Evolutionary conservation across 2,888 invertebrate species (phyloP), one percentile per base, ranked within the genome.

Genomic region (Drosophila prostipennis): DNA sequence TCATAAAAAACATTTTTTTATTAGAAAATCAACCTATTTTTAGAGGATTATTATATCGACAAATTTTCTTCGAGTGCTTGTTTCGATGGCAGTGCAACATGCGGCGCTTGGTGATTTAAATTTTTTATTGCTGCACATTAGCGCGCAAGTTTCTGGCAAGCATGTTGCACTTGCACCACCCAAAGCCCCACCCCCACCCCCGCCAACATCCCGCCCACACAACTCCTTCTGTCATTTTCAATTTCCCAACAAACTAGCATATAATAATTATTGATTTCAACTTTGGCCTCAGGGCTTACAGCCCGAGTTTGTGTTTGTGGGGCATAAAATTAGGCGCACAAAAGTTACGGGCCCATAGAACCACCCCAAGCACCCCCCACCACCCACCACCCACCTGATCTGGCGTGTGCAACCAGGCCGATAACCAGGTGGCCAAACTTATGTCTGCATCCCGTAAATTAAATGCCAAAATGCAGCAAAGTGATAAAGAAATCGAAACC

Each of bases 191-290:
- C 42, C 14, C 10, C 34, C 48, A 37, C 26, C n/a, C 11, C 42
- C 14, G 4, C 34, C 48, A 37, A 5, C 13, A 13, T 8, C 14
- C 36, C 29, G 11, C n/a, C 32, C 39, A 13, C 29, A 2, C 34
- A 55, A 48, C 48, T 55, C 69, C 65, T 59, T 45, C 76, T 72
- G 60, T 64, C 72, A 73, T 75, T 78, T 79, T 73, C 68, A 69
- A 74, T 67, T 70, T 55, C 7, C 52, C 64, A 37, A 57, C 72
- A 74, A 72, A 79, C 73, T 72, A 59, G 63, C 65, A 76, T 77
- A 81, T 78, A 87, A 81, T 84, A 79, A 85, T 76, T 85, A 85
- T 89, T 76, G 85, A 87, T 85, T 87, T 81, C 75, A 71, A 75
- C 72, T 79, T 87, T 78, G 70, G 68, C 68, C 75, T 23, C 68